These are phyloP conservation scores for Upupa epops DNA, from an alignment of 2,113 vertebrate species.

Conservation along the genomic window DNA sequence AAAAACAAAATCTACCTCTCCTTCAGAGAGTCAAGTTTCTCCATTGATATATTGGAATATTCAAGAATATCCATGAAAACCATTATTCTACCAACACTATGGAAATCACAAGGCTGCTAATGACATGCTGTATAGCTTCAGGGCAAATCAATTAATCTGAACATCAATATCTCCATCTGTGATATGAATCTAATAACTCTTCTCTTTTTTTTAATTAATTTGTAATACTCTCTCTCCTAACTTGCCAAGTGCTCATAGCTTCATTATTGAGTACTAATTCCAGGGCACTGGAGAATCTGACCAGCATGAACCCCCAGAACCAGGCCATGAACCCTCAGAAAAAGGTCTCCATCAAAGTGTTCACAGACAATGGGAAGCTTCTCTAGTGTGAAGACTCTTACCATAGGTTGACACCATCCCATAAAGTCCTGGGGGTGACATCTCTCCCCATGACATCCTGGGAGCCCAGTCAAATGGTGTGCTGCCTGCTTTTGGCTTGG, in stretches of 20 bases:
- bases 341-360: background rate
- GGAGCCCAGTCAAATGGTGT: accelerated
- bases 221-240: background rate
- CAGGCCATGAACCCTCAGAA: no score
- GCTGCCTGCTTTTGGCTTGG: background rate
- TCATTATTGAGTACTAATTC: background rate
- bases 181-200: conserved; percentile 54
- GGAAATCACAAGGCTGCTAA: conserved; percentile 46
- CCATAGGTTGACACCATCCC: accelerated
- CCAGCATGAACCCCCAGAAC: no score
- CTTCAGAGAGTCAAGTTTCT: background rate
- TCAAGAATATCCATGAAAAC: background rate
- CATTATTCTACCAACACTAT: conserved; percentile 1
- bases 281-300: background rate
- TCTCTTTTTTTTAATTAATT: conserved; percentile 45
- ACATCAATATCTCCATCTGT: conserved; percentile 63
- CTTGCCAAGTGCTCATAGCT: background rate
- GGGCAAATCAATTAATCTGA: conserved; percentile 65
- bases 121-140: conserved; percentile 39
- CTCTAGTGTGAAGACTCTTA: background rate
- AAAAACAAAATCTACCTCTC: background rate
- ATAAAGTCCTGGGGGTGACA: background rate
- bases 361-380: background rate
- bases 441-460: background rate
- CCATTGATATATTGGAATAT: conserved; percentile 12